Evolutionary conservation across 2,797 vertebrate genomes (phyloP), one percentile per base, ranked within the genome.

Genomic region (Coilia nasus): DNA sequence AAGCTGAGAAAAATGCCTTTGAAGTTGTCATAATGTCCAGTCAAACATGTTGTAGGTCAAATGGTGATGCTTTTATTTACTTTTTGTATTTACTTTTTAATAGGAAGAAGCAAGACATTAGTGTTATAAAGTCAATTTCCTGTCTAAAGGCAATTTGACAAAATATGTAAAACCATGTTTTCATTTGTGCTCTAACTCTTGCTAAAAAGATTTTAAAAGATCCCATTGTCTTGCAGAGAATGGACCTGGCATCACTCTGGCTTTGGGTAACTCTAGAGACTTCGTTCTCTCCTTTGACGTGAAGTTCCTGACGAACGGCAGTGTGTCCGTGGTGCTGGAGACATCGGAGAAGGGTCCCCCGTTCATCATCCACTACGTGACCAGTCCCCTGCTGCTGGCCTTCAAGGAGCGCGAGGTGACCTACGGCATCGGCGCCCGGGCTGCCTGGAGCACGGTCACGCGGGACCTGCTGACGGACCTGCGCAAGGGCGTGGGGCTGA

Each of bases 211-310:
- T 64, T 21, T 64, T 23, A 25, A 64, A 9, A 23, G 28, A 31
- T 71, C 2, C 31, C 15, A 35, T 83, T 50, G 15, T 81, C 31
- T 83, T 44, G 9, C 92, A 97, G 97, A 97, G 47, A 88, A 75
- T 83, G 94, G 94, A 0, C 96, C 97, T 75, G 96, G 96, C 44
- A 93, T 97, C 0, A 96, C 95, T 59, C 94, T 97, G 85, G 90
- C 91, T 82, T 92, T 97, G 23, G 96, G 96, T 14, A 97, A 97
- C 88, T 85, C 85, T 0, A 96, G 93, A 11, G 96, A 97, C 82
- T 97, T 97, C 62, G 95, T 97, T 57, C 89, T 97, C 81, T 96
- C 96, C 71, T 94, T 97, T 3, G 96, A 97, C 89, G 93, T 97
- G 86, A 96, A 95, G 88, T 95, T 97, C 21, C 0, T 92, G 31